phyloP scores from a whole-genome alignment of 1,140 invertebrate species.

The Glomeris maerens region DNA sequence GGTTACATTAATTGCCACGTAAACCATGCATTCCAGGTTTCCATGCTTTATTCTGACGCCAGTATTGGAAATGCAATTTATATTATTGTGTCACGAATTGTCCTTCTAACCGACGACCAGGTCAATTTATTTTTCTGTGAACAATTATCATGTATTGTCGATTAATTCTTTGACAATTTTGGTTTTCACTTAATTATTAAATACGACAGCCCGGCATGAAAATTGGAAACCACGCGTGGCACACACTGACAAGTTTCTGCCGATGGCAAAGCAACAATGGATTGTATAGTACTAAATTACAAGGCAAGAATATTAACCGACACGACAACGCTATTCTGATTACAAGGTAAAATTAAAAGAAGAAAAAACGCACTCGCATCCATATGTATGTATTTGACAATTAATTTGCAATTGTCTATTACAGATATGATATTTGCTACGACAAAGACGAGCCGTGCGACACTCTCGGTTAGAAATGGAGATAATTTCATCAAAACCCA shows the following conservation, averaged over 20 bases:
- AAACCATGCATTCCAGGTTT: neutral
- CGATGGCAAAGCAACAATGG: constrained; percentile 22
- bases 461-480: constrained; percentile 1
- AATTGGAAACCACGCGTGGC: constrained; percentile 16
- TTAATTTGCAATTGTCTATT: neutral
- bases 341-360: constrained; percentile 18
- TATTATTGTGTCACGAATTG: constrained; percentile 15
- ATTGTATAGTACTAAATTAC: constrained; percentile 15
- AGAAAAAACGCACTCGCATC: too few species aligned
- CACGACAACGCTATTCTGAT: constrained; percentile 20
- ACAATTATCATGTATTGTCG: too few species aligned
- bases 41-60: constrained; percentile 13
- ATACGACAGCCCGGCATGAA: constrained; percentile 15
- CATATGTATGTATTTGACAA: too few species aligned
- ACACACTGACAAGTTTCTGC: constrained; percentile 21
- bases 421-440: constrained; percentile 11
- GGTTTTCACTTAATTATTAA: too few species aligned
- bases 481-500: constrained; percentile 15
- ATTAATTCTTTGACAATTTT: too few species aligned
- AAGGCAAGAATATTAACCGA: constrained; percentile 15
- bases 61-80: constrained; percentile 18
- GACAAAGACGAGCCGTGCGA: constrained; percentile 8
- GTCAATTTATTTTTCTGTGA: constrained; percentile 2
- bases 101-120: constrained; percentile 13
- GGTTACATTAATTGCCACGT: neutral